Percentiles rank a stretch among this genome's conserved stretches.
phyloP scores from a whole-genome alignment of 2,113 vertebrate species.

The Trochalopteron elliotii region DNA sequence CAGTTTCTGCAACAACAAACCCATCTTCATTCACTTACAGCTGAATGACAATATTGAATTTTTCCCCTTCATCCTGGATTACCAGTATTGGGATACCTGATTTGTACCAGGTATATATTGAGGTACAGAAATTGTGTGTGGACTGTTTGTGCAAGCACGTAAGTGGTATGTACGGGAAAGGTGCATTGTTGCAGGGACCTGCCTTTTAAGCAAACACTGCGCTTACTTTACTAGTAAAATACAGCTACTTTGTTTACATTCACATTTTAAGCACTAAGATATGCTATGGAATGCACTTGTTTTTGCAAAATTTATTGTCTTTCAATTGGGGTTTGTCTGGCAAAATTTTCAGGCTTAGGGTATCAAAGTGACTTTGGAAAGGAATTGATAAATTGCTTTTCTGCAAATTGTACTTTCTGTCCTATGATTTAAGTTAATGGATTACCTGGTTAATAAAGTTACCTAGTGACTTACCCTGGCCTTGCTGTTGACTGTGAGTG shows the following conservation, averaged over 20 bases:
- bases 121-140: background rate
- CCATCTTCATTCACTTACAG: background rate
- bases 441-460: conserved; percentile 33
- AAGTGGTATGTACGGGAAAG: rapidly evolving
- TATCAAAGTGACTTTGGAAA: background rate
- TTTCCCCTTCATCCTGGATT: background rate
- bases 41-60: background rate
- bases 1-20: background rate
- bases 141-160: background rate
- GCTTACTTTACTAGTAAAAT: background rate
- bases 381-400: background rate
- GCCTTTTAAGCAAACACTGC: background rate
- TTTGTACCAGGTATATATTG: background rate
- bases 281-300: rapidly evolving
- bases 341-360: background rate
- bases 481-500: background rate
- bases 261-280: background rate
- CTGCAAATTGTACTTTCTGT: background rate
- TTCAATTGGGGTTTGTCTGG: background rate
- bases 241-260: background rate
- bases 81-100: background rate
- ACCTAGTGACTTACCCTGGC: background rate
- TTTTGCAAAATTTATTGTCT: background rate
- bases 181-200: background rate
- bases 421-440: background rate